These are phyloP conservation scores for Homalodisca vitripennis DNA, from an alignment of 1,140 invertebrate genomes.

Conservation along the genomic window DNA sequence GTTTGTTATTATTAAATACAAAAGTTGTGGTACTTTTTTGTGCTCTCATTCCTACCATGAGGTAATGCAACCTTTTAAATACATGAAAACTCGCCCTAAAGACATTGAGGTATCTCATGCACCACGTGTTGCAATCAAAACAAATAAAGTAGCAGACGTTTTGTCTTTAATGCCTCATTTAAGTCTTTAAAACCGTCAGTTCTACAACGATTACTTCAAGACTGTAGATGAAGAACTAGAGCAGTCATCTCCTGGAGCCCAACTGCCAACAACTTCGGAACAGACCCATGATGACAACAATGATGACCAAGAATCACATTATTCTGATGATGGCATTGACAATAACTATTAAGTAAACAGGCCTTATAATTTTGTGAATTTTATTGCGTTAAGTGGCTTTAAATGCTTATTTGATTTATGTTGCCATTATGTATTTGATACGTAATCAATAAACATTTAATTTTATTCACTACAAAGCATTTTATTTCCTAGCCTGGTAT, in stretches of 20 bases:
- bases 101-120: neutral
- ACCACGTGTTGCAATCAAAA: neutral
- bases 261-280: neutral
- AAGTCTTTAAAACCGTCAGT: neutral
- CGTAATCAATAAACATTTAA: too few relatives aligned
- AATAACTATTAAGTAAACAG: neutral
- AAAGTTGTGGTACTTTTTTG: neutral
- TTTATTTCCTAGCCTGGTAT: too few relatives aligned
- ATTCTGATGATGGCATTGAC: neutral
- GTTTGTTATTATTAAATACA: constrained; percentile 5
- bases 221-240: neutral
- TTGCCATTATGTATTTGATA: too few relatives aligned
- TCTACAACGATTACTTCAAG: neutral
- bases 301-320: neutral
- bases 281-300: neutral
- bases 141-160: neutral
- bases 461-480: too few relatives aligned
- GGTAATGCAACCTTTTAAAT: neutral
- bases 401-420: too few relatives aligned
- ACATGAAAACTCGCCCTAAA: neutral
- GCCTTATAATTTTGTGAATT: neutral
- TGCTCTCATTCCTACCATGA: neutral
- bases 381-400: neutral
- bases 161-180: neutral
- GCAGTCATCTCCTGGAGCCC: neutral